Evolutionary conservation across 2,888 invertebrate species (phyloP).

Genomic region (Microplitis deprimator): DNA sequence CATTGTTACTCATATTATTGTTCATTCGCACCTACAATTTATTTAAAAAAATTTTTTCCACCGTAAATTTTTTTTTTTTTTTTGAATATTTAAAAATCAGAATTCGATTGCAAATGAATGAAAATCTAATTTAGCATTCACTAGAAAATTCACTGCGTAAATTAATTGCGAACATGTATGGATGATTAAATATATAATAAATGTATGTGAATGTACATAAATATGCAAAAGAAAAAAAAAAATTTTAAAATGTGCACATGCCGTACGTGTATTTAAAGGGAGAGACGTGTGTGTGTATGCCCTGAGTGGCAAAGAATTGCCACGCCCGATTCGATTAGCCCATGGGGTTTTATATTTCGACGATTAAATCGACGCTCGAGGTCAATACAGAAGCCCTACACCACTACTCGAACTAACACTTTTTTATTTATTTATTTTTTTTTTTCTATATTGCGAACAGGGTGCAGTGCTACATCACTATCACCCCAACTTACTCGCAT

Average conservation of each 20-base stretch:
- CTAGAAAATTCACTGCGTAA: not conserved
- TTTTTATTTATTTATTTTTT: not conserved
- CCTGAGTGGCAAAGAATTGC: slow-evolving; percentile 21
- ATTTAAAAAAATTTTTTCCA: not conserved
- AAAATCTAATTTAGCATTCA: not conserved
- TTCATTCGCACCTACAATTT: not conserved
- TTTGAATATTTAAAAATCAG: not conserved
- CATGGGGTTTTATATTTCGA: slow-evolving; percentile 31
- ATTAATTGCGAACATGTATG: not conserved
- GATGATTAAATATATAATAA: not conserved
- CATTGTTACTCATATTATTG: not conserved
- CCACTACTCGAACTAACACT: not conserved
- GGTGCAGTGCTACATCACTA: not conserved
- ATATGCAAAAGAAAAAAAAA: not conserved
- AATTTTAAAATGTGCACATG: too few relatives aligned
- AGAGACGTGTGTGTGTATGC: not conserved
- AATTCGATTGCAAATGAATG: not conserved
- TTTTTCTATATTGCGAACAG: not conserved
- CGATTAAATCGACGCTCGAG: slow-evolving; percentile 36
- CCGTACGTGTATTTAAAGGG: not conserved
- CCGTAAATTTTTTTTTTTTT: not conserved
- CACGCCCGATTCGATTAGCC: slow-evolving; percentile 37
- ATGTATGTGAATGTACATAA: not conserved
- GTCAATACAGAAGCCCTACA: slow-evolving; percentile 23
- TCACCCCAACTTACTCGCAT: not conserved